Evolutionary conservation across 30 jellyfish, hydroid and myxozoan genomes (phyloP).

Genomic region (Haliclystus octoradiatus): DNA sequence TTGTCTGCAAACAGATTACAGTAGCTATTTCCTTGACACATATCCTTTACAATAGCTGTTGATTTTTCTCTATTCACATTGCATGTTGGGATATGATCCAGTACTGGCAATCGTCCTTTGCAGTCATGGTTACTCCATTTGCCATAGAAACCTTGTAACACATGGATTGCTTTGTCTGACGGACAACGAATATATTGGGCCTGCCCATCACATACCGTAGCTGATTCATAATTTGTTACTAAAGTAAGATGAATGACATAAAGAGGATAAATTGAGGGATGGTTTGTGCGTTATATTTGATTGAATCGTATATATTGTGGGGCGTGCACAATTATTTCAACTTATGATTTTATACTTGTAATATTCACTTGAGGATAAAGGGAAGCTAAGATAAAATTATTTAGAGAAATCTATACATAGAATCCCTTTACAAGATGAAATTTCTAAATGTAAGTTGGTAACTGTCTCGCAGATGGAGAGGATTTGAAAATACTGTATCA

Average conservation of each 20-base stretch:
- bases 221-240: constrained; percentile 64
- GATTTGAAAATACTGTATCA: no score
- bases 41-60: constrained; percentile 71
- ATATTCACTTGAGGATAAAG: no score
- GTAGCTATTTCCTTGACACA: constrained; percentile 78
- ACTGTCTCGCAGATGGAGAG: no score
- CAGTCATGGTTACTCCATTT: constrained; percentile 96
- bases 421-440: no score
- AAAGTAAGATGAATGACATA: not conserved
- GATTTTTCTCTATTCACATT: constrained; percentile 56
- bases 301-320: no score
- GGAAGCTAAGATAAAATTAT: no score
- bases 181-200: constrained; percentile 67
- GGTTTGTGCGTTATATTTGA: no score
- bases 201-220: constrained; percentile 81
- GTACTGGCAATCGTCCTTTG: constrained; percentile 65
- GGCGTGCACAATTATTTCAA: no score
- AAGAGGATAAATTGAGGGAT: no score
- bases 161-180: constrained; percentile 50
- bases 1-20: constrained; percentile 78
- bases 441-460: no score
- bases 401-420: no score
- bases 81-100: constrained; percentile 77
- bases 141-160: constrained; percentile 84
- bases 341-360: no score